A percentile compares a stretch with the other conserved stretches of the same genome.
phyloP scores from a whole-genome alignment of 2,797 vertebrate genomes.

The Taeniopygia guttata region DNA sequence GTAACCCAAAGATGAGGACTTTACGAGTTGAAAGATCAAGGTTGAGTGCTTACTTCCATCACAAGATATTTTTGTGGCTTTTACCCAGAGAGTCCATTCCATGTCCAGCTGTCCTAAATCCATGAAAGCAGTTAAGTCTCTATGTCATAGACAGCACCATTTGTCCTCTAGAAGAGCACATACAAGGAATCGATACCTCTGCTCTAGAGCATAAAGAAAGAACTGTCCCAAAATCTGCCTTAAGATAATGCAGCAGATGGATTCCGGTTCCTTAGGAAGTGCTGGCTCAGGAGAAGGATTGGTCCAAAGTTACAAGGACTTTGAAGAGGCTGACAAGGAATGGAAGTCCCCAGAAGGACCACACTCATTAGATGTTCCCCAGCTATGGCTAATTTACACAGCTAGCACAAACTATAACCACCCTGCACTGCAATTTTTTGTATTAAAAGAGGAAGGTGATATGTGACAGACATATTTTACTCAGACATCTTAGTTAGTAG shows the following conservation, averaged over 20 bases:
- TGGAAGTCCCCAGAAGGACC: background rate
- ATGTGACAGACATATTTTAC: background rate
- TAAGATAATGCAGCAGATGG: background rate
- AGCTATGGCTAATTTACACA: background rate
- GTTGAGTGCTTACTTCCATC: background rate
- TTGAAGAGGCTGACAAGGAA: background rate
- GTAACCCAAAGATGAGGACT: background rate
- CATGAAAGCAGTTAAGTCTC: background rate
- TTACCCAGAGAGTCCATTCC: background rate
- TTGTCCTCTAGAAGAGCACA: background rate
- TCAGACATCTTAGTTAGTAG: background rate
- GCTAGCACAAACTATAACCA: background rate
- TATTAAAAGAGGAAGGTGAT: background rate
- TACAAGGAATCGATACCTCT: background rate
- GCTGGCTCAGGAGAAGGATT: background rate
- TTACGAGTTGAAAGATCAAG: accelerated
- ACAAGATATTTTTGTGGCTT: background rate
- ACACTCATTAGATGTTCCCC: background rate
- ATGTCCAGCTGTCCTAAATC: background rate
- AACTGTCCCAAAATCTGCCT: background rate
- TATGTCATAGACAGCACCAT: background rate
- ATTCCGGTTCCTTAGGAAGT: background rate
- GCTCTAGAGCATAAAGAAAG: background rate
- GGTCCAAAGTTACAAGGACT: background rate
- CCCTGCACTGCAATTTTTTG: background rate